These are phyloP conservation scores for Pedicia rivosa DNA, from an alignment of 2,888 invertebrate species.

Conservation along the genomic window DNA sequence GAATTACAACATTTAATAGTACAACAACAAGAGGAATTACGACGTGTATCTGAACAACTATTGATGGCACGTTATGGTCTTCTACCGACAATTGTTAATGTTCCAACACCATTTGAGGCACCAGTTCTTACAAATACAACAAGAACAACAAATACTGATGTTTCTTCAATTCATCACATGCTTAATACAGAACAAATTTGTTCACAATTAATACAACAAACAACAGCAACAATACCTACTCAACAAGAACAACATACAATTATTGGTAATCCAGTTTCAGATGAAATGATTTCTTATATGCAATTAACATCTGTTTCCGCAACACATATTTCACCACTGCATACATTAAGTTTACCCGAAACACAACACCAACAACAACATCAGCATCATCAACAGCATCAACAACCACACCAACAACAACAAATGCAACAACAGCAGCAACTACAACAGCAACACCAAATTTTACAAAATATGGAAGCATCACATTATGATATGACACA, in stretches of 20 bases:
- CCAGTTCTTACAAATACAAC: neutral
- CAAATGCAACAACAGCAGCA: conserved; percentile 21
- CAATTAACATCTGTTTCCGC: conserved; percentile 20
- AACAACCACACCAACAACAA: conserved; percentile 9
- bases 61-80: conserved; percentile 66
- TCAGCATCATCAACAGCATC: conserved; percentile 13
- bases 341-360: too few relatives aligned
- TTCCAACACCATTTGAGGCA: conserved; percentile 13
- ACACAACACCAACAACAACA: conserved; percentile 11
- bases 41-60: conserved; percentile 73
- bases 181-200: too few relatives aligned
- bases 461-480: neutral
- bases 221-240: neutral
- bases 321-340: conserved; percentile 10
- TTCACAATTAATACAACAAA: too few relatives aligned
- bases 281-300: conserved; percentile 27
- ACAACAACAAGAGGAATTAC: conserved; percentile 72
- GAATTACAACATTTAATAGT: conserved; percentile 71
- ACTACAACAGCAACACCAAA: conserved; percentile 9
- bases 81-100: conserved; percentile 25
- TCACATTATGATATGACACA: neutral
- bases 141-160: conserved; percentile 1
- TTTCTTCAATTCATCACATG: conserved; percentile 9
- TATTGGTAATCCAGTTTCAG: too few relatives aligned
- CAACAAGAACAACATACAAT: conserved; percentile 4